Evolutionary conservation across 2,888 invertebrate species (phyloP).

Genomic region (Eupithecia inturbata): DNA sequence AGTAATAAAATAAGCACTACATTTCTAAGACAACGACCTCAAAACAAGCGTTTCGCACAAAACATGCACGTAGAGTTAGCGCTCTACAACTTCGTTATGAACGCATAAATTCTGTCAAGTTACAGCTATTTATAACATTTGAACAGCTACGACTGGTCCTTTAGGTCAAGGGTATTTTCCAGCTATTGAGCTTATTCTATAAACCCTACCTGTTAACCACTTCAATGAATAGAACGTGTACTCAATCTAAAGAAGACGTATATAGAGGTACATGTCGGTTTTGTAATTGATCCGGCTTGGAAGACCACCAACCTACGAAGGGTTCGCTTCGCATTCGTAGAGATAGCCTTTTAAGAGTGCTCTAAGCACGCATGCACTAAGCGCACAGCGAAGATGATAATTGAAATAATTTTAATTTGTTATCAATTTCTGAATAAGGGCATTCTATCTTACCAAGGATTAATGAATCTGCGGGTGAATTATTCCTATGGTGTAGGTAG

Average conservation of each 20-base stretch:
- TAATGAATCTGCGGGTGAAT: neutral
- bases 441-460: neutral
- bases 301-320: neutral
- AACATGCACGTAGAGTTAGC: neutral
- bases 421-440: neutral
- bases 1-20: neutral
- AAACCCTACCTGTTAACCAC: slow-evolving; percentile 10
- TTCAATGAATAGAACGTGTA: slow-evolving; percentile 1
- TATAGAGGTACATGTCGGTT: neutral
- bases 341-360: neutral
- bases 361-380: too few species aligned
- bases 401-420: too few species aligned
- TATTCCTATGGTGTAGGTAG: neutral
- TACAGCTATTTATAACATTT: slow-evolving; percentile 28
- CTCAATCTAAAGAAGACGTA: neutral
- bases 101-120: slow-evolving; percentile 15
- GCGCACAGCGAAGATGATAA: neutral
- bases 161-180: slow-evolving; percentile 41
- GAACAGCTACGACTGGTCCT: slow-evolving; percentile 24
- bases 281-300: slow-evolving; percentile 1
- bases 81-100: slow-evolving; percentile 3
- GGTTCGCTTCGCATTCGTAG: slow-evolving; percentile 3
- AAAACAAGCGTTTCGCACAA: neutral
- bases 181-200: slow-evolving; percentile 24
- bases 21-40: slow-evolving; percentile 3